Evolutionary conservation across 1,140 invertebrate genomes (phyloP).

Genomic region (Thaumatotibia leucotreta): DNA sequence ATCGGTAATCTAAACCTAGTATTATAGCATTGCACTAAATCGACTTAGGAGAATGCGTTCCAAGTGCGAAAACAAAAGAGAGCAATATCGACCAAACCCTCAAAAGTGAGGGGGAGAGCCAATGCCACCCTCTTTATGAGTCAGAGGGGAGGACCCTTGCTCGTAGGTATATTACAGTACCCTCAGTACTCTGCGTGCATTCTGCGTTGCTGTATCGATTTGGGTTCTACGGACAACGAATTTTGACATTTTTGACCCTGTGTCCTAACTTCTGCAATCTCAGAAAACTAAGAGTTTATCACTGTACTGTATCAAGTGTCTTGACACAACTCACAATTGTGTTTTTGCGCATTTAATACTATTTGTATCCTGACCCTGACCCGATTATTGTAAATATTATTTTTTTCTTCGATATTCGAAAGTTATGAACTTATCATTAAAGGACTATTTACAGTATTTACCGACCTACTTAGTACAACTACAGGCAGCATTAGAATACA

Average conservation of each 20-base stretch:
- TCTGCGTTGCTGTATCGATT: constrained; percentile 53
- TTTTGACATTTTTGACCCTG: constrained; percentile 4
- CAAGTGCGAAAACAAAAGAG: constrained; percentile 69
- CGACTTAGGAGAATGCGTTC: constrained; percentile 29
- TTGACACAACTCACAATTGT: too few relatives aligned
- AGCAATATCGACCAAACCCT: constrained; percentile 69
- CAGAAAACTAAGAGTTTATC: too few relatives aligned
- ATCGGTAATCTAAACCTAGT: not conserved
- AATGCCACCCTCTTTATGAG: constrained; percentile 66
- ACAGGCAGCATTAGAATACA: too few relatives aligned
- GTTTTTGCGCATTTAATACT: too few relatives aligned
- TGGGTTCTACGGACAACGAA: constrained; percentile 35
- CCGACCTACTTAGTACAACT: too few relatives aligned
- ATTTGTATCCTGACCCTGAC: too few relatives aligned
- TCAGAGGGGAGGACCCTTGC: constrained; percentile 70
- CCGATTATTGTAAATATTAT: too few relatives aligned
- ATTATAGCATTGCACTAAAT: not conserved
- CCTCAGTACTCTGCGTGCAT: constrained; percentile 53
- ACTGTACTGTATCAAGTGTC: too few relatives aligned
- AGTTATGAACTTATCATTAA: too few relatives aligned
- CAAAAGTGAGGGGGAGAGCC: constrained; percentile 57
- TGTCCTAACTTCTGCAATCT: too few relatives aligned
- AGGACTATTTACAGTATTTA: too few relatives aligned
- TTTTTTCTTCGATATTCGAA: too few relatives aligned
- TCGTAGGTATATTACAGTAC: constrained; percentile 55